Base-by-base conservation (phyloP, 2,888 invertebrate genomes). In the Cerceris rybyensis region DNA sequence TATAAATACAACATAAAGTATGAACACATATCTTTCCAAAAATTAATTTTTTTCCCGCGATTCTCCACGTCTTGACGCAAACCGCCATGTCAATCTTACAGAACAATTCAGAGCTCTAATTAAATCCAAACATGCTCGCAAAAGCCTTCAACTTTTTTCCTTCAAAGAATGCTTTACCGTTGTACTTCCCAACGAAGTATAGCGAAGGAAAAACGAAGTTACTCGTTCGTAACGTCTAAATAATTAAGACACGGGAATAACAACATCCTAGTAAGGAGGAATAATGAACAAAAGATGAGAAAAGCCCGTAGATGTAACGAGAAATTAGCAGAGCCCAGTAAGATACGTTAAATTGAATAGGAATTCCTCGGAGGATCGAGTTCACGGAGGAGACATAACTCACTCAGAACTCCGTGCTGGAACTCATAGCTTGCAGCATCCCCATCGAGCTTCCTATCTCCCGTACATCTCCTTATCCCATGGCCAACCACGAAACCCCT, bases 341-440 rank as follows among this genome's bases (percentile, higher is more conserved):
- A 61, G 82, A 82, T 85, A 80, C 73, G 79, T 81, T 81, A 84
- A 86, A 86, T 85, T 82, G 81, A 86, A 87, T 84, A 78, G 83
- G 80, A 85, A 87, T 84, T 86, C 75, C 86, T 74, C 59, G 58
- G 77, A 74, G 80, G 78, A 78, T 76, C 73, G 80, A 82, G 84
- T 85, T 85, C 82, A 78, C 79, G 80, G 55, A 80, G 75, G 72
- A 79, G 83, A 78, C 81, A 85, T 87, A 86, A 87, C 83, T 88
- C 81, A 78, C 75, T 76, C 58, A 70, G 68, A 77, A 78, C 72
- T 78, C 65, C 65, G 74, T 55, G 14, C 73, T 79, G 70, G 71
- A 82, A 85, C 70, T 82, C 75, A 76, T 73, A 69, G 78, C 70
- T 61, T 58, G 63, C 69, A 58, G 55, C 61, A 67, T 68, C 50